Conservation (phyloP, 92 coral and sea anemone genomes). For the Epizoanthus rinbou region DNA sequence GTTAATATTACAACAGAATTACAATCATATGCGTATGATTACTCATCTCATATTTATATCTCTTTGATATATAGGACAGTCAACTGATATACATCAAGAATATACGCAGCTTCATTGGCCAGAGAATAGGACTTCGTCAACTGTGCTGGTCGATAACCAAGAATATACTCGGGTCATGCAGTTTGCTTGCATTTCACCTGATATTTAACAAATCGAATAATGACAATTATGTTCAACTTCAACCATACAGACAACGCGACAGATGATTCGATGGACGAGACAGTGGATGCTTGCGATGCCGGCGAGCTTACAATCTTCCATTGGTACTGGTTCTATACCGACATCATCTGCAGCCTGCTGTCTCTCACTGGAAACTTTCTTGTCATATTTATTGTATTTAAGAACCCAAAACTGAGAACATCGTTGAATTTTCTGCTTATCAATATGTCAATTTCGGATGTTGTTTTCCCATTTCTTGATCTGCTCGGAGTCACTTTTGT, state of each 20-base stretch:
- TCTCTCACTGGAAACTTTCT: constrained; percentile 19
- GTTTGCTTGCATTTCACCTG: too few species aligned
- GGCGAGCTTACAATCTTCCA: neutral
- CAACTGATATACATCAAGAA: too few species aligned
- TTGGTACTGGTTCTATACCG: constrained; percentile 40
- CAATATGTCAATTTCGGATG: constrained; percentile 26
- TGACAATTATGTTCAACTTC: neutral
- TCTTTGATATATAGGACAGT: too few species aligned
- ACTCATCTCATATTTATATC: too few species aligned
- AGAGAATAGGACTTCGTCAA: too few species aligned
- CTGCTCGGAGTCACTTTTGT: constrained; percentile 8
- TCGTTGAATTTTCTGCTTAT: constrained; percentile 18
- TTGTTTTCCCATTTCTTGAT: constrained; percentile 12
- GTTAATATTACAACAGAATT: too few species aligned
- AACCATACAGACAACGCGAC: constrained; percentile 6
- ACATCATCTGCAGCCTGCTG: constrained; percentile 9
- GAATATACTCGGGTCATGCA: too few species aligned
- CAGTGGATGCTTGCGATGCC: neutral
- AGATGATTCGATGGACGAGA: neutral
- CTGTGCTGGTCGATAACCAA: too few species aligned
- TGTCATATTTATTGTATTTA: neutral
- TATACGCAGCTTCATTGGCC: too few species aligned
- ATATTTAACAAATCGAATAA: too few species aligned
- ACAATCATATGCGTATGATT: too few species aligned
- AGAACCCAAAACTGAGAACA: constrained; percentile 28